phyloP scores from a whole-genome alignment of 2,888 invertebrate species.

The Pandemis cinnamomeana region DNA sequence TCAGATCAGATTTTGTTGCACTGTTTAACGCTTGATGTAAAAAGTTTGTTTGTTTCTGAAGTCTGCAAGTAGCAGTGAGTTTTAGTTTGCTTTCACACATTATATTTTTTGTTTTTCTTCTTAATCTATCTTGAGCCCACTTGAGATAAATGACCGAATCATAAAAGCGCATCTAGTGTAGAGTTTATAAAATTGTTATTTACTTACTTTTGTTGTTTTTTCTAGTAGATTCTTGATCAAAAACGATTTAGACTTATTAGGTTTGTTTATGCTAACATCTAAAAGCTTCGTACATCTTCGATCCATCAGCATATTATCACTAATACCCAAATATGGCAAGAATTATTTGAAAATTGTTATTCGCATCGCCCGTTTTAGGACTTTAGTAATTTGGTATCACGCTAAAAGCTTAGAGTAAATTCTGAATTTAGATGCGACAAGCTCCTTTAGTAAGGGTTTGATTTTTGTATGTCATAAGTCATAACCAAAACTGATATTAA shows the following conservation, averaged over 20 bases:
- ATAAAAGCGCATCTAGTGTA: not conserved
- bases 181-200: too few species aligned
- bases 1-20: conserved; percentile 4
- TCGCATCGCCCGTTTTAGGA: conserved; percentile 13
- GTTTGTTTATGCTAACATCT: not conserved
- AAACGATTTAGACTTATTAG: too few species aligned
- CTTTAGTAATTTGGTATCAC: conserved; percentile 10
- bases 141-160: too few species aligned
- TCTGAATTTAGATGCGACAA: conserved; percentile 17
- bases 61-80: not conserved
- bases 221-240: not conserved
- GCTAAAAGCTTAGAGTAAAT: conserved; percentile 31
- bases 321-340: conserved; percentile 12
- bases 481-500: too few species aligned
- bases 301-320: conserved; percentile 10
- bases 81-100: too few species aligned
- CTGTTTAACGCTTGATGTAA: not conserved
- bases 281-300: conserved; percentile 11
- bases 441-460: not conserved
- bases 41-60: not conserved
- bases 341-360: conserved; percentile 21
- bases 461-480: too few species aligned
- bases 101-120: too few species aligned
- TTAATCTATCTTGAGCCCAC: too few species aligned
- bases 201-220: not conserved